These are phyloP conservation scores for Orthonychiurus folsomi DNA, from an alignment of 2,888 invertebrate species.

Conservation along the genomic window DNA sequence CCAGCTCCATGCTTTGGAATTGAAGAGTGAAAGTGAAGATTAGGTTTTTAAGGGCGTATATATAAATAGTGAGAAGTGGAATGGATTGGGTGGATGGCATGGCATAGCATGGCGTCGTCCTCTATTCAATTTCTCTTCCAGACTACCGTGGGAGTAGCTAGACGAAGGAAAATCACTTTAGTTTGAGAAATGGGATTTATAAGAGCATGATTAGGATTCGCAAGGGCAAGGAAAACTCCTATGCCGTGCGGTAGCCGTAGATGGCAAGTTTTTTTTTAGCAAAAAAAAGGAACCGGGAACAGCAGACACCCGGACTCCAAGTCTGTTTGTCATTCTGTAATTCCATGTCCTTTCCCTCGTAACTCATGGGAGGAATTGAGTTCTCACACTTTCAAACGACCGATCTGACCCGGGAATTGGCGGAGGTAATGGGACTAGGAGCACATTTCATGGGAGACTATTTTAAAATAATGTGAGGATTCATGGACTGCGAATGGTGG, in stretches of 20 bases:
- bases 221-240: not conserved
- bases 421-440: no score
- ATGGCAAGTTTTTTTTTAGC: no score
- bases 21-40: not conserved
- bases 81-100: not conserved
- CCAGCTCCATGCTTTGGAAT: not conserved
- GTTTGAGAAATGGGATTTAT: constrained; percentile 1
- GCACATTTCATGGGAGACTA: no score
- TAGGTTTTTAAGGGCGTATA: not conserved
- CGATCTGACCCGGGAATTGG: no score
- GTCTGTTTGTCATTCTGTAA: not conserved
- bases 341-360: not conserved
- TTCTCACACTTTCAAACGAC: not conserved
- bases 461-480: no score
- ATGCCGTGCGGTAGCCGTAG: no score
- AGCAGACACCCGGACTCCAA: not conserved
- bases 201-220: constrained; percentile 1
- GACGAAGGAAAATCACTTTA: not conserved
- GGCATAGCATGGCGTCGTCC: not conserved
- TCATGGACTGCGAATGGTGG: no score
- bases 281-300: not conserved
- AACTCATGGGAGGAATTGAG: not conserved
- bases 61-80: not conserved
- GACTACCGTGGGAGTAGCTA: not conserved
- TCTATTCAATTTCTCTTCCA: not conserved